These are phyloP conservation scores for Tragelaphus scriptus DNA, from an alignment of 2,113 vertebrate genomes.

Conservation along the genomic window DNA sequence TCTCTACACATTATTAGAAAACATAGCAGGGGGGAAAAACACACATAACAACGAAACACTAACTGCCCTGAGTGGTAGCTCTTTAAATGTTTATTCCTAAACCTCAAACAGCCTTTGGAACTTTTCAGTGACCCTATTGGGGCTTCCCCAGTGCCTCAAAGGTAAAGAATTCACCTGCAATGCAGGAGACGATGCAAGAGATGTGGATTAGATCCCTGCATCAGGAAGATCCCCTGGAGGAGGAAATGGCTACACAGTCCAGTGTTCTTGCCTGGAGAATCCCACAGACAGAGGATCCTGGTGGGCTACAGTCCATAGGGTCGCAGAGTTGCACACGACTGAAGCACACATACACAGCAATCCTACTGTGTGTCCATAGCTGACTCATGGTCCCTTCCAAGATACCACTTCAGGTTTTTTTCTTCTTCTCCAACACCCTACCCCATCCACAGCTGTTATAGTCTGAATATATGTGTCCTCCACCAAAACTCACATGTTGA, in stretches of 20 bases:
- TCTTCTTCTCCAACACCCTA: background rate
- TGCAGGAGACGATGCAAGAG: background rate
- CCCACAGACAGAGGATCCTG: background rate
- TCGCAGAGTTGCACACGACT: accelerated
- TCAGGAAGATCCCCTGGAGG: background rate
- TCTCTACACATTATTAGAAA: background rate
- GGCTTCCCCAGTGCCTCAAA: background rate
- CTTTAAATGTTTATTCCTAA: background rate
- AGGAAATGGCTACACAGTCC: background rate
- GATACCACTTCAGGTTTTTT: background rate
- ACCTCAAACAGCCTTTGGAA: background rate
- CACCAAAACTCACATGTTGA: background rate
- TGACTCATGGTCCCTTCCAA: background rate
- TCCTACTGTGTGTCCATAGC: background rate
- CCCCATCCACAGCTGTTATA: background rate
- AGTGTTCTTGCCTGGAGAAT: background rate
- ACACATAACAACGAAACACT: no score
- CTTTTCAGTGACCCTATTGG: background rate
- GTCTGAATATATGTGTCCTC: background rate
- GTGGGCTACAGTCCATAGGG: background rate
- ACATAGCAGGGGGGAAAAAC: background rate
- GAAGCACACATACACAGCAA: background rate
- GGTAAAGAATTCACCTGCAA: background rate
- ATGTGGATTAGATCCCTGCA: background rate
- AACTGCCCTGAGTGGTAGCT: background rate